These are phyloP conservation scores for Meloidogyne chitwoodi DNA, from an alignment of 1,140 invertebrate genomes.

Conservation along the genomic window DNA sequence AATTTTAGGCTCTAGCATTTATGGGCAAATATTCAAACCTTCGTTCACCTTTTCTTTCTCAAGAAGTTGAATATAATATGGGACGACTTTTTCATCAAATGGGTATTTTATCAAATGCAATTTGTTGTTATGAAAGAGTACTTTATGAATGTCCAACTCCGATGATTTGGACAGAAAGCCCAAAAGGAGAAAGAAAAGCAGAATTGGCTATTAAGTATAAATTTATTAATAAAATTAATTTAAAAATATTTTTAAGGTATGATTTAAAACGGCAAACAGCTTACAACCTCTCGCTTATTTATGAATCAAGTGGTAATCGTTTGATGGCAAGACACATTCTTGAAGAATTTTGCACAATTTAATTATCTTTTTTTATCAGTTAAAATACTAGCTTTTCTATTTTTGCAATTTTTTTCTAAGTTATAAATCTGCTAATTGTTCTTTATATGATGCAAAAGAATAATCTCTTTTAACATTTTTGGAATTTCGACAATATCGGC, in stretches of 20 bases:
- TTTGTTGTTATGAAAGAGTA: constrained; percentile 53
- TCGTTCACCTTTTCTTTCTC: constrained; percentile 25
- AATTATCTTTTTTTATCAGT: background rate
- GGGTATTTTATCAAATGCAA: constrained; percentile 46
- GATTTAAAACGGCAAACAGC: constrained; percentile 57
- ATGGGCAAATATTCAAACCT: constrained; percentile 48
- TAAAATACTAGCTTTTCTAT: background rate
- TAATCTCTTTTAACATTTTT: constrained; percentile 86
- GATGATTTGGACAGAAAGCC: constrained; percentile 25
- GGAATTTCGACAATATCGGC: constrained; percentile 61
- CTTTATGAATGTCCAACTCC: constrained; percentile 34
- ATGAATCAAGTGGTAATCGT: constrained; percentile 59
- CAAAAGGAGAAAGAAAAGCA: constrained; percentile 31
- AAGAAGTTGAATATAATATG: constrained; percentile 55
- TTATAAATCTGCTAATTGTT: constrained; percentile 59
- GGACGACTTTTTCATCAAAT: constrained; percentile 57
- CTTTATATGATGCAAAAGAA: constrained; percentile 92
- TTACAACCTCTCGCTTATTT: constrained; percentile 63
- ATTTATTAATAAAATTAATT: background rate
- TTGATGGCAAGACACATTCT: constrained; percentile 58
- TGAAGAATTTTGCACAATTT: constrained; percentile 61
- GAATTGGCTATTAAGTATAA: constrained; percentile 26
- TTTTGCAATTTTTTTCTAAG: too few species aligned
- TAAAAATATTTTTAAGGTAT: constrained; percentile 44
- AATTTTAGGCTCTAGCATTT: constrained; percentile 46